Conservation (phyloP, 2,113 vertebrate genomes). For the Carlito syrichta region DNA sequence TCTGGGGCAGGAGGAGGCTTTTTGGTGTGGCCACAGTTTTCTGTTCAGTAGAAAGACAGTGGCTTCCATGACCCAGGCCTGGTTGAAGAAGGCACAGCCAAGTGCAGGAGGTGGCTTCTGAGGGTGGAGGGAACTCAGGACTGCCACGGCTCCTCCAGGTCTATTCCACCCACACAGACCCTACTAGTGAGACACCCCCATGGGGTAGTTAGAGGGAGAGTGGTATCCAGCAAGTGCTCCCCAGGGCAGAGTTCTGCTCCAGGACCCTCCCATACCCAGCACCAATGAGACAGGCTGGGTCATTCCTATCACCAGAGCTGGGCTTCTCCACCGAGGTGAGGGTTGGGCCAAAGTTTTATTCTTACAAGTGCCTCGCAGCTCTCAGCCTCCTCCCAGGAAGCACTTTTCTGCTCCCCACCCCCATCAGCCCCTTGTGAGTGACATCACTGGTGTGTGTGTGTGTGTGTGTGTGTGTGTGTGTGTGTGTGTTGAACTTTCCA, state of each 20-base stretch:
- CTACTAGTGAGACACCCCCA: neutral
- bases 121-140: neutral
- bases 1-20: neutral
- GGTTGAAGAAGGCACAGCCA: neutral
- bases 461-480: neutral
- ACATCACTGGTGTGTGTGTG: neutral
- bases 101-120: neutral
- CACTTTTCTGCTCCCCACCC: neutral
- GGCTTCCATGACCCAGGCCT: neutral
- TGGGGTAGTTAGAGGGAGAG: neutral
- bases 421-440: neutral
- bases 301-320: neutral
- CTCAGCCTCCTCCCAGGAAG: neutral
- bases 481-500: conserved; percentile 33
- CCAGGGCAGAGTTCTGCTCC: neutral
- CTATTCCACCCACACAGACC: neutral
- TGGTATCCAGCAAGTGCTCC: neutral
- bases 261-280: neutral
- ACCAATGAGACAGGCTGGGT: neutral
- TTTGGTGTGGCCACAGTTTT: neutral
- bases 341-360: neutral
- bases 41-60: neutral
- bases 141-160: neutral
- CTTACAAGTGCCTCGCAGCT: neutral
- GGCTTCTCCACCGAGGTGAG: neutral